These are phyloP conservation scores for Resseliella maxima DNA, from an alignment of 2,888 invertebrate species.

Conservation along the genomic window DNA sequence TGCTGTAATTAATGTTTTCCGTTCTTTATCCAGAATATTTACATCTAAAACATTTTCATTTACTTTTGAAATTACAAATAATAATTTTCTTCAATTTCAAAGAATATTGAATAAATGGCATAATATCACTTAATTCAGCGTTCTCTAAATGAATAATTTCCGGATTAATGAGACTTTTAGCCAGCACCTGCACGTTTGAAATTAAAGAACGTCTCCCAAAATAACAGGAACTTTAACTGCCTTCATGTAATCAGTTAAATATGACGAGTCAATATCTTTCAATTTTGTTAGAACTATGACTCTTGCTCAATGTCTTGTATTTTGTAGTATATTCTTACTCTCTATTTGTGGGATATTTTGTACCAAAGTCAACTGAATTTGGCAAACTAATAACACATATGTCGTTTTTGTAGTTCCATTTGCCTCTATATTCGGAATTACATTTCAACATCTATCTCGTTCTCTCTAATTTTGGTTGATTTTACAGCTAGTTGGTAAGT, in stretches of 20 bases:
- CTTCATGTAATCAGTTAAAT: too few species aligned
- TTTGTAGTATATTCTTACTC: too few species aligned
- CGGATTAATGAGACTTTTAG: neutral
- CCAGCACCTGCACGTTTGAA: neutral
- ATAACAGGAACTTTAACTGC: neutral
- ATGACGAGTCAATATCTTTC: too few species aligned
- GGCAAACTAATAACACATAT: too few species aligned
- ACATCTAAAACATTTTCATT: neutral
- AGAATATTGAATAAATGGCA: neutral
- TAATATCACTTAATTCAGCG: neutral
- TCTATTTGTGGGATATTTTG: too few species aligned
- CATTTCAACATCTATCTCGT: too few species aligned
- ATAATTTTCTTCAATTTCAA: neutral
- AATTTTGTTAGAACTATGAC: too few species aligned
- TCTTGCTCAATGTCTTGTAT: too few species aligned
- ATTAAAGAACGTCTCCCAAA: neutral
- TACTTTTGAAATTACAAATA: neutral
- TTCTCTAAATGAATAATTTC: neutral
- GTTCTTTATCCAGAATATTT: neutral
- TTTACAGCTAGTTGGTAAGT: constrained; percentile 91
- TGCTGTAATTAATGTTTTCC: neutral
- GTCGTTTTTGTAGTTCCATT: too few species aligned
- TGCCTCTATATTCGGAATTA: too few species aligned
- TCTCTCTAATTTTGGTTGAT: constrained; percentile 80
- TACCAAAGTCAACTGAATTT: too few species aligned